Evolutionary conservation across 2,888 invertebrate genomes (phyloP).

Genomic region (Gortyna flavago): DNA sequence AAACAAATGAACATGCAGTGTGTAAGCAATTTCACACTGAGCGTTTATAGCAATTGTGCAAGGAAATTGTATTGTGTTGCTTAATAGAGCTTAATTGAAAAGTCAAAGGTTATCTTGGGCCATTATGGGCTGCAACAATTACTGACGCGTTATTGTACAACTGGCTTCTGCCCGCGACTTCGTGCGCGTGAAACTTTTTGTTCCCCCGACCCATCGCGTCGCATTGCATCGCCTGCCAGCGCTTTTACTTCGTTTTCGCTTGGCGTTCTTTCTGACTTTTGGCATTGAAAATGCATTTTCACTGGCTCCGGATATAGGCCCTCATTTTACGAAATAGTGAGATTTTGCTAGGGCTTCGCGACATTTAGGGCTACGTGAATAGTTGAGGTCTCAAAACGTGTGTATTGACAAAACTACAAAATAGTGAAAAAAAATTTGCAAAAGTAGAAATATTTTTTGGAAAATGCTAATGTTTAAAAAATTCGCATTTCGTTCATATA

Average conservation of each 20-base stretch:
- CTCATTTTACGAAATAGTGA: no score
- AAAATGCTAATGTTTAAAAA: no score
- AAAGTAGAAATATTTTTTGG: no score
- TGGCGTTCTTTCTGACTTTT: neutral
- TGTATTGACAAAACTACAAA: no score
- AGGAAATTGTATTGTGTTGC: conserved; percentile 73
- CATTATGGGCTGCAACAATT: conserved; percentile 69
- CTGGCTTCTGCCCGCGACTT: neutral
- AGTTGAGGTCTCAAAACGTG: no score
- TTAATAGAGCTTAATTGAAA: conserved; percentile 79
- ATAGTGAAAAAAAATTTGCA: no score
- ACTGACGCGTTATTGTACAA: conserved; percentile 70
- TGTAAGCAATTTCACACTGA: conserved; percentile 66
- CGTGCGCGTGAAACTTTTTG: neutral
- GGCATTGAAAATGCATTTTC: no score
- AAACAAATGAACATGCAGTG: conserved; percentile 64
- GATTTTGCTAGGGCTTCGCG: no score
- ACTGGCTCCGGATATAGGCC: no score
- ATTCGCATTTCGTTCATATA: no score
- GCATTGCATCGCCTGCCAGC: neutral
- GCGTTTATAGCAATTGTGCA: conserved; percentile 69
- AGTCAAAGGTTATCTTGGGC: conserved; percentile 77
- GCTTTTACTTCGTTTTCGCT: neutral
- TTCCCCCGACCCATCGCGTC: neutral
- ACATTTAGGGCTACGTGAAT: no score